These are phyloP conservation scores for Saguinus imperator DNA, from an alignment of 2,113 vertebrate species.

Conservation along the genomic window DNA sequence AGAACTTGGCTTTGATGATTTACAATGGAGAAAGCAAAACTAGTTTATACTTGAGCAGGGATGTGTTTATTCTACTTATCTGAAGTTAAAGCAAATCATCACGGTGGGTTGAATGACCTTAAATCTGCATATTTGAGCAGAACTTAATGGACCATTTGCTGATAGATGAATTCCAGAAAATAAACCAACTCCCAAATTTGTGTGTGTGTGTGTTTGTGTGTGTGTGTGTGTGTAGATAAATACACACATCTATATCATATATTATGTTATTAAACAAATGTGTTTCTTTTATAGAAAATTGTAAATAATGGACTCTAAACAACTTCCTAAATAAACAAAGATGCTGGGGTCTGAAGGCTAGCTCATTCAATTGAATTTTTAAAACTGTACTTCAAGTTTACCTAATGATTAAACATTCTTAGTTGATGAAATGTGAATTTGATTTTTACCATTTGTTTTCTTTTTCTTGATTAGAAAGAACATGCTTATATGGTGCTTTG, in stretches of 20 bases:
- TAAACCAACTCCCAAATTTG: not conserved
- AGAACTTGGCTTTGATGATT: slow-evolving; percentile 34
- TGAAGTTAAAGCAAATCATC: slow-evolving; percentile 28
- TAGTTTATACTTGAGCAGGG: not conserved
- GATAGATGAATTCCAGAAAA: slow-evolving; percentile 41
- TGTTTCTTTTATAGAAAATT: slow-evolving; percentile 14
- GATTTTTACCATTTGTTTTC: not conserved
- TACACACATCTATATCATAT: not conserved
- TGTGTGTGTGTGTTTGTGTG: not conserved
- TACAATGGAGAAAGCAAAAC: slow-evolving; percentile 40
- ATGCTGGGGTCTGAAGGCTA: not conserved
- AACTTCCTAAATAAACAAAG: slow-evolving; percentile 34
- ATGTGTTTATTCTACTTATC: slow-evolving; percentile 51
- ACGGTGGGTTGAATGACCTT: not conserved
- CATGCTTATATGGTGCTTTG: not conserved
- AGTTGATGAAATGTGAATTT: not conserved
- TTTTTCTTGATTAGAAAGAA: not conserved
- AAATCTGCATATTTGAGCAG: slow-evolving; percentile 24
- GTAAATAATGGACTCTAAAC: not conserved
- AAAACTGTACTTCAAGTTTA: not conserved
- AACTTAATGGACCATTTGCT: slow-evolving; percentile 24
- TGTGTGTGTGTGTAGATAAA: not conserved
- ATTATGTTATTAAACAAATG: not conserved
- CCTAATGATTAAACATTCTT: slow-evolving; percentile 21
- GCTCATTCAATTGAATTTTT: slow-evolving; percentile 4